phyloP scores from a whole-genome alignment of 2,113 vertebrate species.

The Nothoprocta pentlandii region DNA sequence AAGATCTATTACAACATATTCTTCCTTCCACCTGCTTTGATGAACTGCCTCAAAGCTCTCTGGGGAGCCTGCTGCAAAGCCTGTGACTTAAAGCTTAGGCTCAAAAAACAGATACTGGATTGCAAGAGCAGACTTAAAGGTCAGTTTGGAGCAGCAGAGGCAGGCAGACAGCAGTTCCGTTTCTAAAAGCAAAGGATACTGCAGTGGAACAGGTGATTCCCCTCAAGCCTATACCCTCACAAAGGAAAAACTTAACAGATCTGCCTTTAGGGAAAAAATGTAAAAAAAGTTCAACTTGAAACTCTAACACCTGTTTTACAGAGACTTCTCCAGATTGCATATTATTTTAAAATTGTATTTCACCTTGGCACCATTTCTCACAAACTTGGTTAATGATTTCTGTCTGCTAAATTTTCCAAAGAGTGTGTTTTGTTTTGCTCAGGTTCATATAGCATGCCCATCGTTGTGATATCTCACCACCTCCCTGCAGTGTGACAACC shows the following conservation, averaged over 20 bases:
- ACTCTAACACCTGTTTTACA: slow-evolving; percentile 67
- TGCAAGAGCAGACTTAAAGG: slow-evolving; percentile 59
- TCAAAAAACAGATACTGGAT: slow-evolving; percentile 54
- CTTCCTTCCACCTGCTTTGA: slow-evolving; percentile 47
- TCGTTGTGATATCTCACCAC: slow-evolving; percentile 22
- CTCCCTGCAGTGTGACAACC: slow-evolving; percentile 39
- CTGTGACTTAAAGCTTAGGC: slow-evolving; percentile 32
- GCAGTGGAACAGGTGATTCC: slow-evolving; percentile 67
- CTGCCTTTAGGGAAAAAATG: slow-evolving; percentile 58
- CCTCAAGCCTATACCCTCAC: slow-evolving; percentile 54
- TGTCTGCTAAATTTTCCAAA: slow-evolving; percentile 6
- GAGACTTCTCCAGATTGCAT: slow-evolving; percentile 45
- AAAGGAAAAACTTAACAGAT: slow-evolving; percentile 57
- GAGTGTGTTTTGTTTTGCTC: slow-evolving; percentile 13
- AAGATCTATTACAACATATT: slow-evolving; percentile 37
- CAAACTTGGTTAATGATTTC: slow-evolving; percentile 36
- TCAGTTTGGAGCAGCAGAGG: slow-evolving; percentile 18
- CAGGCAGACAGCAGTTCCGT: slow-evolving; percentile 48
- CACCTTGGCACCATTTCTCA: slow-evolving; percentile 39
- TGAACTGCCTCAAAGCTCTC: slow-evolving; percentile 59
- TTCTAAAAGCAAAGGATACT: slow-evolving; percentile 51
- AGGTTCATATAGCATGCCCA: slow-evolving; percentile 7
- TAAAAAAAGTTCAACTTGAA: slow-evolving; percentile 62
- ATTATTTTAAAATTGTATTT: slow-evolving; percentile 57
- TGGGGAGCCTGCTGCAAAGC: slow-evolving; percentile 48